Conservation (phyloP, 2,888 invertebrate genomes). For the Biston betularia region DNA sequence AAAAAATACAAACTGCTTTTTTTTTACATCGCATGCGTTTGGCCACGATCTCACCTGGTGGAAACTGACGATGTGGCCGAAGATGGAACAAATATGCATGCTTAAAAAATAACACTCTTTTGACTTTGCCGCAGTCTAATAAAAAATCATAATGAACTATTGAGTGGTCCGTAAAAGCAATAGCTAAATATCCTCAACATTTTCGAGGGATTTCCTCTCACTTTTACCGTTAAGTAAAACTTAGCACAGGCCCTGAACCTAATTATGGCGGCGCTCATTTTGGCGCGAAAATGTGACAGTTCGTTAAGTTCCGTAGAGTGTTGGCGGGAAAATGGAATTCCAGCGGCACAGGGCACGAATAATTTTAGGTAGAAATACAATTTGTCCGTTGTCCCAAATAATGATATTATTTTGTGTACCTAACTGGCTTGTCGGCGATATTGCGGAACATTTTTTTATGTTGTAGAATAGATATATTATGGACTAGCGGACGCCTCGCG, state of each 20-base stretch:
- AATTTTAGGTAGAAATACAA: conserved; percentile 45
- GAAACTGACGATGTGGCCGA: no score
- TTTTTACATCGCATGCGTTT: no score
- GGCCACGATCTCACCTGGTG: no score
- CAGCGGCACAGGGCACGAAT: conserved; percentile 31
- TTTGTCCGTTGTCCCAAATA: conserved; percentile 42
- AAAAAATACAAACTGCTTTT: no score
- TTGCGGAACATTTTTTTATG: conserved; percentile 15
- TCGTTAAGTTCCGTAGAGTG: conserved; percentile 68
- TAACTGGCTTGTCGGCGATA: conserved; percentile 26
- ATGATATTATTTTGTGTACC: conserved; percentile 40
- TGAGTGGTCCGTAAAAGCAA: conserved; percentile 5
- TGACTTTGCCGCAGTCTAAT: no score
- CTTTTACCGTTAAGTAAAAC: conserved; percentile 47
- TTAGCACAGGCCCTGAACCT: conserved; percentile 60
- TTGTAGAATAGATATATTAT: neutral
- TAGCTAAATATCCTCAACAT: conserved; percentile 12
- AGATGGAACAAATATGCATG: no score
- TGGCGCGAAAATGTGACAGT: conserved; percentile 76
- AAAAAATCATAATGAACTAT: conserved; percentile 3
- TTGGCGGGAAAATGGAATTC: conserved; percentile 60
- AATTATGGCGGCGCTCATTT: conserved; percentile 73
- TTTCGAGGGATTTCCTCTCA: conserved; percentile 26
- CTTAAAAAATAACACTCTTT: no score
- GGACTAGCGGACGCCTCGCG: no score